Conservation (phyloP, 2,797 vertebrate species). For the Myiotriccus ornatus region DNA sequence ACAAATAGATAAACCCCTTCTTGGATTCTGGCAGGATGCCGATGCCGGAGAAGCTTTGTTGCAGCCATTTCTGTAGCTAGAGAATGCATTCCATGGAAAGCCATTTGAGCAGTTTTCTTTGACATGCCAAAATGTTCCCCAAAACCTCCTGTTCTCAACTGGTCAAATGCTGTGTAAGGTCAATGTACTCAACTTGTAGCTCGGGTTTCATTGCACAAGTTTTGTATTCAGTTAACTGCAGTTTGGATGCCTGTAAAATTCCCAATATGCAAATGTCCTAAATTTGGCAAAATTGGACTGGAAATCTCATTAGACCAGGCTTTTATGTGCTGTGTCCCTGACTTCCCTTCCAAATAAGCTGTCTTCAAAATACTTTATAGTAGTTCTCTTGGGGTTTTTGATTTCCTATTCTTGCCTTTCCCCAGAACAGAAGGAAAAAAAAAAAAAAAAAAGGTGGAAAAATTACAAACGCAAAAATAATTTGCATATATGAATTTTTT, state of each 20-base stretch:
- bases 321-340: background rate
- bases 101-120: background rate
- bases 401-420: background rate
- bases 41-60: background rate
- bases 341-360: background rate
- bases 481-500: background rate
- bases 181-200: background rate
- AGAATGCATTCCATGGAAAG: background rate
- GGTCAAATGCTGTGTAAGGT: background rate
- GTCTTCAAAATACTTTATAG: background rate
- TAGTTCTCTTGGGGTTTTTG: background rate
- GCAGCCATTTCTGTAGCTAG: background rate
- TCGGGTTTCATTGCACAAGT: background rate
- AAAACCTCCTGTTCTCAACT: background rate
- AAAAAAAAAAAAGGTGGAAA: background rate
- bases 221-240: background rate
- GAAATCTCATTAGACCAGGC: background rate
- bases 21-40: background rate
- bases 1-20: background rate
- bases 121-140: background rate
- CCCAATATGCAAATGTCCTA: background rate
- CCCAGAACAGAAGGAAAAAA: background rate
- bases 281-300: background rate
- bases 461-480: background rate
- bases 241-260: conserved; percentile 10